A percentile compares a stretch with the other conserved stretches of the same genome.
These are phyloP conservation scores for Trachelus iudaicus DNA, from an alignment of 2,888 invertebrate genomes.

Conservation along the genomic window DNA sequence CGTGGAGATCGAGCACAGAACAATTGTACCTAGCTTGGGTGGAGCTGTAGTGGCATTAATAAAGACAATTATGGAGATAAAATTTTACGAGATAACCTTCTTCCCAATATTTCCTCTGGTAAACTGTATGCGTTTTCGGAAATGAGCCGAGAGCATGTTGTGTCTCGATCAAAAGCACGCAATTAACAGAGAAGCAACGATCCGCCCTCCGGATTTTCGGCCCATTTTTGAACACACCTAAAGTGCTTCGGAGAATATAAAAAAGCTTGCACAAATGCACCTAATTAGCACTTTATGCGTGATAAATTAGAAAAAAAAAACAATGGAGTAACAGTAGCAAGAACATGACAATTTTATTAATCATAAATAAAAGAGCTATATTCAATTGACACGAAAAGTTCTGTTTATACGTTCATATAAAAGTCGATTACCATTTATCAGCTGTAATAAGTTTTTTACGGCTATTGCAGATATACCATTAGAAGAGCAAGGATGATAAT, in stretches of 20 bases:
- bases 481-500: background rate
- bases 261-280: too few species aligned
- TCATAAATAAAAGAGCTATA: background rate
- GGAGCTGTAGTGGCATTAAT: constrained; percentile 51
- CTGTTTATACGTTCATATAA: background rate
- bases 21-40: constrained; percentile 52
- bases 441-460: background rate
- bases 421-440: background rate
- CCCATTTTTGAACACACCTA: too few species aligned
- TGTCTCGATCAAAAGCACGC: too few species aligned
- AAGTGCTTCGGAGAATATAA: too few species aligned
- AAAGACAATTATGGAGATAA: constrained; percentile 35
- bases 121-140: too few species aligned
- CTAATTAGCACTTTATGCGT: background rate
- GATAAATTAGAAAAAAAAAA: background rate
- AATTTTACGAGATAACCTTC: background rate
- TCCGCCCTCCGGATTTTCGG: too few species aligned
- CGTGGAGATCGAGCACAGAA: constrained; percentile 22
- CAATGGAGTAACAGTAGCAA: background rate
- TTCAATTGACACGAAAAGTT: background rate
- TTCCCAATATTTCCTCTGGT: background rate
- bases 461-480: background rate
- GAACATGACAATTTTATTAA: background rate
- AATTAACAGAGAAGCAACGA: too few species aligned
- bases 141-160: too few species aligned